phyloP scores from a whole-genome alignment of 2,113 vertebrate genomes.

The Gopherus flavomarginatus region DNA sequence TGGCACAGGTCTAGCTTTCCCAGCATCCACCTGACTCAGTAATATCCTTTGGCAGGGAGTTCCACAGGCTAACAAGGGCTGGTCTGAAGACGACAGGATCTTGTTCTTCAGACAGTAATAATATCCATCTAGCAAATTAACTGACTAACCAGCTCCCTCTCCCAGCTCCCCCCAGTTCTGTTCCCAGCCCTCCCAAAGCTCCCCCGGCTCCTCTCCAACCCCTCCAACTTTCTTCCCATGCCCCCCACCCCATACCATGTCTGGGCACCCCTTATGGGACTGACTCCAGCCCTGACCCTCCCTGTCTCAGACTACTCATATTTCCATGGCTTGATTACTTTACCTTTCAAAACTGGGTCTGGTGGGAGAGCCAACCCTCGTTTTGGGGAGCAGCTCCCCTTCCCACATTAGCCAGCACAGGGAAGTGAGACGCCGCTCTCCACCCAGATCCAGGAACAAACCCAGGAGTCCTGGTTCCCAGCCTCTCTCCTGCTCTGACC shows the following conservation, averaged over 20 bases:
- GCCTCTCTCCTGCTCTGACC: too few species aligned
- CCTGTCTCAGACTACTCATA: neutral
- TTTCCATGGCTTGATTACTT: neutral
- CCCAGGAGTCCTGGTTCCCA: neutral
- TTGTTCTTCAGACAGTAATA: neutral
- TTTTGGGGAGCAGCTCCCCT: too few species aligned
- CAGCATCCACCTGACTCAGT: neutral
- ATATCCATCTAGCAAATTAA: neutral
- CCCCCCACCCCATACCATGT: neutral
- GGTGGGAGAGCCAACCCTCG: neutral
- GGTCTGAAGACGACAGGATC: neutral
- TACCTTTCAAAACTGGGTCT: neutral
- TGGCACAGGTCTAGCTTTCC: neutral
- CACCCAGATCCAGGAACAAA: neutral
- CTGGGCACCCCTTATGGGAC: neutral
- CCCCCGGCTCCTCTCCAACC: neutral
- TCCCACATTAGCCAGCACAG: neutral
- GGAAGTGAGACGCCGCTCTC: neutral
- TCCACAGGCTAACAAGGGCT: neutral
- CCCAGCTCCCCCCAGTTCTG: too few species aligned
- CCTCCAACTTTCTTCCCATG: neutral
- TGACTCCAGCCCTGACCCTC: neutral
- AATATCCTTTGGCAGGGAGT: neutral
- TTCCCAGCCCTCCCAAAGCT: too few species aligned
- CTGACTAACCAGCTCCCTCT: neutral